Evolutionary conservation across 2,797 vertebrate genomes (phyloP), one percentile per base, ranked within the genome.

Genomic region (Poeciliopsis gracilis): DNA sequence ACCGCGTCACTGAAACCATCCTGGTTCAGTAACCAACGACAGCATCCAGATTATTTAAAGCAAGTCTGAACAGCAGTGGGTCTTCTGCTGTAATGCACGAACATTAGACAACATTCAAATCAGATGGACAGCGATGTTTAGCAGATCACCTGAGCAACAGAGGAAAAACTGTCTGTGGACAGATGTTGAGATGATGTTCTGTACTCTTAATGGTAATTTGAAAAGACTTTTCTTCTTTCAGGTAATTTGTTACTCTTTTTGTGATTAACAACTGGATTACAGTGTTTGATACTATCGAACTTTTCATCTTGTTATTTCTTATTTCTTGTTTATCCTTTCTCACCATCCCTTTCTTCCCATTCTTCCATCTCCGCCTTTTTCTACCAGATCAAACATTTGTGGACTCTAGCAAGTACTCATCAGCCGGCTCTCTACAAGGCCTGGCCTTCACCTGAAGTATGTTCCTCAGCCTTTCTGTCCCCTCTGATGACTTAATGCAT

Each of bases 361-460:
- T 75, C 69, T 77, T 73, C 36, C 12, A 4, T 61, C 30, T 61
- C 77, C 53, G 28, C 78, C 95, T 89, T 94, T 93, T 83, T 94
- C 92, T 93, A 94, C 97, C 95, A 97, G 97, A 97, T 95, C 97
- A 97, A 94, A 97, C 97, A 96, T 97, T 97, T 97, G 96, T 97
- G 96, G 97, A 98, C 96, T 96, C 97, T 97, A 97, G 96, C 97
- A 97, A 97, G 96, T 98, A 97, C 95, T 97, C 96, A 94, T 96
- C 96, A 95, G 95, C 96, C 96, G 96, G 96, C 95, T 97, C 97
- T 93, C 96, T 97, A 95, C 97, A 96, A 91, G 97, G 97, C 95
- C 96, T 98, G 96, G 96, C 97, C 95, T 98, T 98, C 96, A 97
- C 97, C 96, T 98, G 96, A 98, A 97, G 97, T 97, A 97, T 92